Percentiles rank a stretch among this genome's conserved stretches.
Evolutionary conservation across 1,140 invertebrate species (phyloP).

Genomic region (Odontomachus brunneus): DNA sequence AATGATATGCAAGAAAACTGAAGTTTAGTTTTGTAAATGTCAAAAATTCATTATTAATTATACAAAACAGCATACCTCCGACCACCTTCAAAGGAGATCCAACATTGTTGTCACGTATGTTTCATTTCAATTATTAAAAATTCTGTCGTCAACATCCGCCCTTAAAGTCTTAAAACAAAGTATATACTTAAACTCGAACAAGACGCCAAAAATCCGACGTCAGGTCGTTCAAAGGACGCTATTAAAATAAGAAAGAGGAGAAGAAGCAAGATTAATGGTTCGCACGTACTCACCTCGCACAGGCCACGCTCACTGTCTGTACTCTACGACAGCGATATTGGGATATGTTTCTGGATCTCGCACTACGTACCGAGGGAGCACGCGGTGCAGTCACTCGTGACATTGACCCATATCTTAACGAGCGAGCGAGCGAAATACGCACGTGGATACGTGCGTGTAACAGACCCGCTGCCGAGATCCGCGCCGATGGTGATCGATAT

Average conservation of each 20-base stretch:
- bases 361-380: constrained; percentile 13
- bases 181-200: no score
- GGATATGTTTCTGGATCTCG: constrained; percentile 49
- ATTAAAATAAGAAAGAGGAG: not conserved
- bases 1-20: not conserved
- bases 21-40: not conserved
- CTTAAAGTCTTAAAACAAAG: no score
- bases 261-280: not conserved
- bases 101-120: no score
- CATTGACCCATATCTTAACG: constrained; percentile 79
- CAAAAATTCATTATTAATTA: no score
- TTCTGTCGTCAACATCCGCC: no score
- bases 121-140: no score
- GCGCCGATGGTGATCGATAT: constrained; percentile 46
- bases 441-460: constrained; percentile 1
- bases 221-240: not conserved
- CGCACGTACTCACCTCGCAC: not conserved
- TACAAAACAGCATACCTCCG: no score
- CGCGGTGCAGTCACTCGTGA: constrained; percentile 57
- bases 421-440: constrained; percentile 64
- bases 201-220: no score
- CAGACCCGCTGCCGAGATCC: constrained; percentile 19
- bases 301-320: not conserved
- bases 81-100: no score
- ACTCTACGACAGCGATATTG: not conserved